Percentiles rank a stretch among this genome's conserved stretches.
phyloP scores from a whole-genome alignment of 2,113 vertebrate species.

The Pungitius pungitius region DNA sequence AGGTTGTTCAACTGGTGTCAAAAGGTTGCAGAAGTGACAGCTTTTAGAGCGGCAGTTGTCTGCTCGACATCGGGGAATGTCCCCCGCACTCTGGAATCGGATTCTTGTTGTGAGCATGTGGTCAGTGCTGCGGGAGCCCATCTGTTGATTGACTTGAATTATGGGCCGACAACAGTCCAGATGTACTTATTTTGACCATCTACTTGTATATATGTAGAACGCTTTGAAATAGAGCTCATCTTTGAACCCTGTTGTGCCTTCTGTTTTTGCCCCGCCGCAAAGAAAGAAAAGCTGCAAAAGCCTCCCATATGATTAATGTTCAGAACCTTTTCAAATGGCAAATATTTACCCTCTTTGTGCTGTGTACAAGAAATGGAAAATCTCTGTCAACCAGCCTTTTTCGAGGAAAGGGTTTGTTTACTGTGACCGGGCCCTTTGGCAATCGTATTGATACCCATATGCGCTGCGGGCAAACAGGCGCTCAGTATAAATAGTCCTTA shows the following conservation, averaged over 20 bases:
- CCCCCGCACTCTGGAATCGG: neutral
- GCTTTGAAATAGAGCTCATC: neutral
- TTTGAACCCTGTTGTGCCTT: neutral
- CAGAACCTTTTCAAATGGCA: constrained; percentile 10
- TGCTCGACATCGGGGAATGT: neutral
- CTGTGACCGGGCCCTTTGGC: neutral
- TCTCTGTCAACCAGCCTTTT: constrained; percentile 19
- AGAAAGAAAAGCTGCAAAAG: neutral
- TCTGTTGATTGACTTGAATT: constrained; percentile 16
- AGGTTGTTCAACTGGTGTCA: neutral
- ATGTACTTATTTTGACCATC: neutral
- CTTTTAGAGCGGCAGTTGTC: neutral
- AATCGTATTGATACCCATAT: constrained; percentile 26
- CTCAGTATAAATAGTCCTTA: constrained; percentile 19
- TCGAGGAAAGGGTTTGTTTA: constrained; percentile 15
- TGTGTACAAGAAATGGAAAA: neutral
- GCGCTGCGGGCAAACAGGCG: constrained; percentile 20
- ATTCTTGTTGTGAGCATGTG: constrained; percentile 32
- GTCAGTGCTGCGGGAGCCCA: neutral
- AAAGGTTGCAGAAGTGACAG: neutral
- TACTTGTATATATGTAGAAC: neutral
- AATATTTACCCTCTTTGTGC: constrained; percentile 25
- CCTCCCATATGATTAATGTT: neutral
- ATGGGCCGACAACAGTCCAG: neutral
- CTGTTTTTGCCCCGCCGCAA: neutral